Base-by-base conservation (phyloP, 2,888 invertebrate genomes). In the Lymantria dispar region DNA sequence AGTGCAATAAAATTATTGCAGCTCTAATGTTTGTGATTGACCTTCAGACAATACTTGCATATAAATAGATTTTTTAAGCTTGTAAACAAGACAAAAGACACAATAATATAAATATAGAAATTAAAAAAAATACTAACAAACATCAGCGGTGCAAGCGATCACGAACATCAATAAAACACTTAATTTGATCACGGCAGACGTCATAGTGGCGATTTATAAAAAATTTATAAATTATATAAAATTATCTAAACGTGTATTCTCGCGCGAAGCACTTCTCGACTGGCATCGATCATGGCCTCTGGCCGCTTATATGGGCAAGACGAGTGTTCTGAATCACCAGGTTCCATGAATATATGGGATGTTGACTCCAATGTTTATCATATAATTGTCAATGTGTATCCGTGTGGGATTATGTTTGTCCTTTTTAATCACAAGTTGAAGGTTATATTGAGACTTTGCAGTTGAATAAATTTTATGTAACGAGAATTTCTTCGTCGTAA, bases 141-240 rank as follows among this genome's bases (percentile, higher is more conserved):
- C 80, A 82, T 87, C 87, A 49, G 84, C 90, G 45, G 72, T 66
- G 65, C 79, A 79, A 54, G 76, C 78, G 63, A 75, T 81, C 55
- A 85, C 62, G 61, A 90, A 72, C 77, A 89, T 68, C 57, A 90
- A 74, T 77, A 91, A 74, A 77, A 82, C 90, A 91, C 90, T 83
- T 60, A 91, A 84, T 81, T 80, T 87, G 52, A 89, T 77, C 80
- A 89, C 85, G 76, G 83, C 77, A 63, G 87, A 86, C 75, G 86
- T 78, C 90, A 90, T 89, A 51, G 66, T 64, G 76, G 69, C 75
- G 63, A 57, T 58, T 68, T 62, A 70, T 68, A 62, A 68, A 67
- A 69, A 38, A 38, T 38, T 2, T 38, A 38, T 12, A 72, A 73
- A 70, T n/a, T n/a, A n/a, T n/a, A n/a, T n/a, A n/a, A n/a, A n/a